Conservation (phyloP, 2,888 invertebrate genomes). For the Cosmia trapezina region DNA sequence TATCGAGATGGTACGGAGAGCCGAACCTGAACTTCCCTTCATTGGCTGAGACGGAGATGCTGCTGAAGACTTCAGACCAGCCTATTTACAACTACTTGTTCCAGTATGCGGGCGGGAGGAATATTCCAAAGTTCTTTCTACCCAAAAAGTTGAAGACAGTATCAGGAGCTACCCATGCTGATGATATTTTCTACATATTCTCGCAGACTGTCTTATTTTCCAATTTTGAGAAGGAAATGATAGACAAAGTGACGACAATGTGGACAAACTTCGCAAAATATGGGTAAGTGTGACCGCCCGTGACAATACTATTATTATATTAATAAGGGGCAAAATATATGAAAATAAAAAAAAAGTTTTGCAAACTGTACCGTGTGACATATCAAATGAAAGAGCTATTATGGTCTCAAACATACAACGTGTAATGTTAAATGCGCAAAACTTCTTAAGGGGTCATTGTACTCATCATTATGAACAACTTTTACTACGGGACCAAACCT, state of each 20-base stretch:
- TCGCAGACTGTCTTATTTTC: constrained; percentile 69
- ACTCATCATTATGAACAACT: no score
- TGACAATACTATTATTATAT: no score
- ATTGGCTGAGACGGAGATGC: constrained; percentile 76
- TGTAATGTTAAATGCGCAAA: no score
- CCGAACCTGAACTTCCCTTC: constrained; percentile 72
- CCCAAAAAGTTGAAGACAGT: constrained; percentile 63
- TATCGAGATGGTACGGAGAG: constrained; percentile 79
- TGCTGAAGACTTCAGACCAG: constrained; percentile 70
- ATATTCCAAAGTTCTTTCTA: constrained; percentile 69
- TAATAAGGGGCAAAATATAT: no score
- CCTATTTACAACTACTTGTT: constrained; percentile 80
- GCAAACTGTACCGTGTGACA: no score
- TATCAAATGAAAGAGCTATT: no score
- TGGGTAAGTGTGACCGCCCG: constrained; percentile 74
- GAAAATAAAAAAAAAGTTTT: no score
- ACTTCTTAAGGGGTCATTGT: no score
- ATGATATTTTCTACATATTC: constrained; percentile 83
- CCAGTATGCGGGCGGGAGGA: constrained; percentile 77
- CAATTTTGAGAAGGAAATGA: constrained; percentile 77
- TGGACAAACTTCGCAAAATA: constrained; percentile 86
- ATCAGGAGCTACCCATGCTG: constrained; percentile 80
- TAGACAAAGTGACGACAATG: constrained; percentile 77
- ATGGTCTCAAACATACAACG: no score
- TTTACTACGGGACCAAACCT: no score